Percentiles rank a stretch among this genome's conserved stretches.
phyloP scores from a whole-genome alignment of 2,113 vertebrate genomes.

The Lontra canadensis region DNA sequence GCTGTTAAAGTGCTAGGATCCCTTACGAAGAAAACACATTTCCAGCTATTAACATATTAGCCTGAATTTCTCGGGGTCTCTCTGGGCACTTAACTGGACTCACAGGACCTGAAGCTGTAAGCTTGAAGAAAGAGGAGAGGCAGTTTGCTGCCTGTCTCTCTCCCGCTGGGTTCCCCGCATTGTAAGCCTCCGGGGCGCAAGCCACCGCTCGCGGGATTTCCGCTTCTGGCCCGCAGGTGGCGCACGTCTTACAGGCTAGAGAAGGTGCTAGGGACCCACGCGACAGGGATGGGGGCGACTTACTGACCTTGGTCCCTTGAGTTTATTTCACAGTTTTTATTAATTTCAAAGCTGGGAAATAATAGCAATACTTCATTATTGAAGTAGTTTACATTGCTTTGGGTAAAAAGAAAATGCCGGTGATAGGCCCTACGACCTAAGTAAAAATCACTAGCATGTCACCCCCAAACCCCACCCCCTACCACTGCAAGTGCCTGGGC shows the following conservation, averaged over 20 bases:
- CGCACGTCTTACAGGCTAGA: background rate
- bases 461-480: background rate
- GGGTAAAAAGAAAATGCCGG: background rate
- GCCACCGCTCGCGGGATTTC: background rate
- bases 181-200: rapidly evolving
- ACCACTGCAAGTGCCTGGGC: background rate
- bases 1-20: background rate
- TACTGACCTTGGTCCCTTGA: background rate
- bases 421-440: background rate
- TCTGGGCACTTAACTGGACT: background rate
- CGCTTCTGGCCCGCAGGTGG: slow-evolving; percentile 51
- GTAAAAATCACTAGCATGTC: background rate
- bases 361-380: background rate
- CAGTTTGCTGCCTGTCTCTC: background rate
- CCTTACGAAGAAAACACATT: background rate
- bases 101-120: background rate
- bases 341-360: background rate
- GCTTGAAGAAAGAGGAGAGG: background rate
- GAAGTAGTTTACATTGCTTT: background rate
- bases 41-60: background rate
- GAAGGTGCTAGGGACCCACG: background rate
- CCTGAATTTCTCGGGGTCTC: background rate
- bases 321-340: background rate
- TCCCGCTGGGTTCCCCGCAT: rapidly evolving
- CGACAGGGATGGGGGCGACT: no score